Evolutionary conservation across 2,113 vertebrate genomes (phyloP), one percentile per base, ranked within the genome.

Genomic region (Condylura cristata): DNA sequence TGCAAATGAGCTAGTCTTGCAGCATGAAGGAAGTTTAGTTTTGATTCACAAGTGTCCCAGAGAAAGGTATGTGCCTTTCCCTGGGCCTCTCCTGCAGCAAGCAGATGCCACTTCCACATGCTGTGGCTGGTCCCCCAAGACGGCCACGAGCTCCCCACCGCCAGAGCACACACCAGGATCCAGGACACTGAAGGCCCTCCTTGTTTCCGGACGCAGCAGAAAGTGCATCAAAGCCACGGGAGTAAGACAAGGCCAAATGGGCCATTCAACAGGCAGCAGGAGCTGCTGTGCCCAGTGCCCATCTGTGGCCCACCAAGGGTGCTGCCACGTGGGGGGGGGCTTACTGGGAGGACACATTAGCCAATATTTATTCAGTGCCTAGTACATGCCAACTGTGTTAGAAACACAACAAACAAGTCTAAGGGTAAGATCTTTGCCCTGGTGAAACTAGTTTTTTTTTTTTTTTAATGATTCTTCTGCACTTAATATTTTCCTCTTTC

Each of bases 21-120:
- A 81, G 34, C 6, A 22, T 18, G 12, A 56, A 53, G 32, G 39
- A 87, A 72, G n/a, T 71, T 76, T 39, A 24, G 32, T 74, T 95
- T 94, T 89, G 65, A 86, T 46, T 51, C 83, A 32, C 53, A 70
- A 82, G 70, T 74, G 74, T 91, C 74, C 32, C 48, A 44, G 71
- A 94, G 53, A 85, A 93, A 70, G 41, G 81, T 51, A 28, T 56
- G 24, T 12, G 34, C 32, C 34, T 85, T 65, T 41, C 41, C 30
- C 37, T 93, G 46, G 39, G 39, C 70, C 46, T 66, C 66, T 88
- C 56, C 30, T 30, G 70, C 37, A 83, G 84, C 63, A 79, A 68
- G 51, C 68, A 20, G 20, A 13, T 46, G 63, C 56, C 37, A 65
- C 32, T 83, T 82, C 32, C 60, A 68, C 46, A 70, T 34, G 53